Percentiles rank a stretch among this genome's conserved stretches.
Evolutionary conservation across 1,140 invertebrate genomes (phyloP).

Genomic region (Calosoma granatense): DNA sequence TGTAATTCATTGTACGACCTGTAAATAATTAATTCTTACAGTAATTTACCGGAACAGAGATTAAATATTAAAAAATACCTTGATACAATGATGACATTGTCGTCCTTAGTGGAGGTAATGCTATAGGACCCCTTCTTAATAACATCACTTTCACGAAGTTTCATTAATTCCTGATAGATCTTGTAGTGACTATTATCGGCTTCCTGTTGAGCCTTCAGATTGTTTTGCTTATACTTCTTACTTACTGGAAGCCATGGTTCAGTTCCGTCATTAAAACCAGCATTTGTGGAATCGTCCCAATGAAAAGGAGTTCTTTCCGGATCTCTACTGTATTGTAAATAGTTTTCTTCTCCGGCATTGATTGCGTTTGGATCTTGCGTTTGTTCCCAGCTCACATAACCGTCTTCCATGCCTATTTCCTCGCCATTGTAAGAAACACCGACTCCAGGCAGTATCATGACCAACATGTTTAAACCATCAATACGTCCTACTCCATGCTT

Average conservation of each 20-base stretch:
- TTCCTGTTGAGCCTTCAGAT: conserved; percentile 40
- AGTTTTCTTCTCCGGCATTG: conserved; percentile 21
- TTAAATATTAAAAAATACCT: too few relatives aligned
- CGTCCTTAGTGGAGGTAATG: too few relatives aligned
- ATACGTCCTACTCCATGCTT: conserved; percentile 42
- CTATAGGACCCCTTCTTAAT: too few relatives aligned
- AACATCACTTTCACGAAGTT: too few relatives aligned
- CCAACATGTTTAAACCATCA: conserved; percentile 50
- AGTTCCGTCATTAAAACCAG: conserved; percentile 33
- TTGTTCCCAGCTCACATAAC: conserved; percentile 41
- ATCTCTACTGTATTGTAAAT: conserved; percentile 31
- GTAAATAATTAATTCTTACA: too few relatives aligned
- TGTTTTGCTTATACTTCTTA: conserved; percentile 41
- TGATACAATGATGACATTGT: too few relatives aligned
- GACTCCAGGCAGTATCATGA: conserved; percentile 55
- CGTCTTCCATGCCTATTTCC: conserved; percentile 60
- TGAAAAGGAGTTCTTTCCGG: conserved; percentile 54
- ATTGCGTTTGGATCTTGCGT: conserved; percentile 22
- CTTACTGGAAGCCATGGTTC: conserved; percentile 50
- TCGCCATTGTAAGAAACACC: conserved; percentile 64
- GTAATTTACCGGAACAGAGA: too few relatives aligned
- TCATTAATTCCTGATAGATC: too few relatives aligned
- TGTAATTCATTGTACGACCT: too few relatives aligned
- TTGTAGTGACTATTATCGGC: conserved; percentile 1
- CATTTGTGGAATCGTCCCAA: conserved; percentile 51